Percentiles rank a stretch among this genome's conserved stretches.
Evolutionary conservation across 2,888 invertebrate species (phyloP).

Genomic region (Lysandra bellargus): DNA sequence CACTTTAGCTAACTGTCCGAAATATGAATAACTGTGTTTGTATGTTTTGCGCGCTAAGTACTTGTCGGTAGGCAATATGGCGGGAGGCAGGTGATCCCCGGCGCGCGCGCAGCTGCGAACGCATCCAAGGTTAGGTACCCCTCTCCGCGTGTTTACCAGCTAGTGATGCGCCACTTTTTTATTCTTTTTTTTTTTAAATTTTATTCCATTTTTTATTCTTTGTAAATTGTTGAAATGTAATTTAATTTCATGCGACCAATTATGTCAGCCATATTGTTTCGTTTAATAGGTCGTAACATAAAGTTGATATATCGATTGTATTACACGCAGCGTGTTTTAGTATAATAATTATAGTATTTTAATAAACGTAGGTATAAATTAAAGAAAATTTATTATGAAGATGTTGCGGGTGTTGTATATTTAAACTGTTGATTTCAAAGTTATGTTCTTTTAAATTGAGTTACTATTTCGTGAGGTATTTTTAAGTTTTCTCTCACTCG

Average conservation of each 20-base stretch:
- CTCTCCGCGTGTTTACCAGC: slow-evolving; percentile 59
- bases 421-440: not conserved
- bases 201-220: not conserved
- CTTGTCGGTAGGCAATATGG: slow-evolving; percentile 67
- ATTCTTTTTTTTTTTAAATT: slow-evolving; percentile 41
- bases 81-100: slow-evolving; percentile 68
- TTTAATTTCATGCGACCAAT: slow-evolving; percentile 43
- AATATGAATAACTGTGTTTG: slow-evolving; percentile 40
- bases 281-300: slow-evolving; percentile 36
- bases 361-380: slow-evolving; percentile 28
- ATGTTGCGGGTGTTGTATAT: not conserved
- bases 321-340: slow-evolving; percentile 17
- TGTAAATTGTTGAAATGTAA: slow-evolving; percentile 38
- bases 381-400: slow-evolving; percentile 18
- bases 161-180: slow-evolving; percentile 58
- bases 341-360: slow-evolving; percentile 11
- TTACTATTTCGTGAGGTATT: not conserved
- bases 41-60: slow-evolving; percentile 52
- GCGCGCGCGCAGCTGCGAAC: slow-evolving; percentile 69
- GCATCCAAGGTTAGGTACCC: slow-evolving; percentile 68
- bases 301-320: slow-evolving; percentile 33
- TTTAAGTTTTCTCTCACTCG: not conserved
- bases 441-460: slow-evolving; percentile 27
- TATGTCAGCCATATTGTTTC: slow-evolving; percentile 41
- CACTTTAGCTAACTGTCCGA: slow-evolving; percentile 11